Conservation (phyloP, 1,140 invertebrate genomes). For the Penaeus chinensis region DNA sequence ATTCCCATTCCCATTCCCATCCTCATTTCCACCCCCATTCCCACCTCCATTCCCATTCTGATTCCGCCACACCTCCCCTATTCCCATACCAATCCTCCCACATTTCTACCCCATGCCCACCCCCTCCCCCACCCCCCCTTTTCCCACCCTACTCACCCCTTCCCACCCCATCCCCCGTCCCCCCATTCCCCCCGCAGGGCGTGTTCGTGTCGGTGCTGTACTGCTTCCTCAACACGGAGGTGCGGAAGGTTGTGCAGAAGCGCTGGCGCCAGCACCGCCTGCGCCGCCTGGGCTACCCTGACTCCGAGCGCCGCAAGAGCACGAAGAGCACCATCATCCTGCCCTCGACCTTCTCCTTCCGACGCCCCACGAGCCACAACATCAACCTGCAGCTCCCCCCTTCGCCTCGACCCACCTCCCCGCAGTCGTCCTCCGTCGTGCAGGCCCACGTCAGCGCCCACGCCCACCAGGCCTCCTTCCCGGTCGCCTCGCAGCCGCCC, state of each 20-base stretch:
- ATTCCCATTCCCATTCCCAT: too few species aligned
- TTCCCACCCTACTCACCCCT: background rate
- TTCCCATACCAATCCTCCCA: too few species aligned
- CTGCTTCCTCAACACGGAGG: constrained; percentile 48
- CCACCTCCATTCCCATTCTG: too few species aligned
- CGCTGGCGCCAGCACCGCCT: constrained; percentile 46
- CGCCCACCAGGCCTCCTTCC: too few species aligned
- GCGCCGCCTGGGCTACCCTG: constrained; percentile 12
- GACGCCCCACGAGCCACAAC: background rate
- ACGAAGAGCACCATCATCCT: constrained; percentile 46
- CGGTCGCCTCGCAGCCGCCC: too few species aligned
- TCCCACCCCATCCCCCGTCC: background rate
- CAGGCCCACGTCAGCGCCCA: too few species aligned
- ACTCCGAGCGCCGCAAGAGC: constrained; percentile 14
- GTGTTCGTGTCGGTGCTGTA: constrained; percentile 48
- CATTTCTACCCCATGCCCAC: background rate
- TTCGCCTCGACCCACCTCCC: background rate
- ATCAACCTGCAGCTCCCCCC: constrained; percentile 15
- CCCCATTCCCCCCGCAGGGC: background rate
- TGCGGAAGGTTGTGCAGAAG: constrained; percentile 35
- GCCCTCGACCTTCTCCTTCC: constrained; percentile 15
- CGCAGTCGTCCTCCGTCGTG: too few species aligned
- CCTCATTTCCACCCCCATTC: too few species aligned
- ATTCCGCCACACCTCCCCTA: too few species aligned
- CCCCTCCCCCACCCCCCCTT: background rate